Evolutionary conservation across 2,797 vertebrate species (phyloP).

Genomic region (Macropodus opercularis): DNA sequence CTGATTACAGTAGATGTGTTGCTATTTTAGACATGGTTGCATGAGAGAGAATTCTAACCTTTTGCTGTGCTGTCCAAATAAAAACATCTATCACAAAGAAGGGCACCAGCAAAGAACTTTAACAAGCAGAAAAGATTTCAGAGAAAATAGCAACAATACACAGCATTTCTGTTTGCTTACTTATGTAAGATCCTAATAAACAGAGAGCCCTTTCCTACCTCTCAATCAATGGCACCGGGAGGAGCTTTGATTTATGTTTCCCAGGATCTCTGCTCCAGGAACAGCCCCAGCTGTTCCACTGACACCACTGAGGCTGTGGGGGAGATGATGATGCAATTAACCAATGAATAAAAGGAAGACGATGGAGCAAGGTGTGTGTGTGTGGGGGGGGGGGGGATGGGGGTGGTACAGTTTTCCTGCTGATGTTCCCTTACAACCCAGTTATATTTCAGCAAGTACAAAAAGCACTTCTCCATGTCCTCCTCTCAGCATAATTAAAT

Average conservation of each 20-base stretch:
- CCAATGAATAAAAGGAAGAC: slow-evolving; percentile 57
- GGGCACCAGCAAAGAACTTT: too few relatives aligned
- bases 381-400: neutral
- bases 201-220: slow-evolving; percentile 8
- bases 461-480: slow-evolving; percentile 64
- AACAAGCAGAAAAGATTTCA: too few relatives aligned
- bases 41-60: too few relatives aligned
- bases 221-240: slow-evolving; percentile 38
- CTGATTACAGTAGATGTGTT: too few relatives aligned
- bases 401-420: slow-evolving; percentile 19
- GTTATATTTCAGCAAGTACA: slow-evolving; percentile 56
- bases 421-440: slow-evolving; percentile 54
- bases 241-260: slow-evolving; percentile 63
- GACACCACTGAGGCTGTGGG: slow-evolving; percentile 46
- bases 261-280: slow-evolving; percentile 54
- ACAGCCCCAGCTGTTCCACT: slow-evolving; percentile 63
- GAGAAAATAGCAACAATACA: slow-evolving; percentile 18
- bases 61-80: too few relatives aligned
- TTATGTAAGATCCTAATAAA: slow-evolving; percentile 18
- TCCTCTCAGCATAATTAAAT: slow-evolving; percentile 70
- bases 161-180: neutral
- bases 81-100: too few relatives aligned
- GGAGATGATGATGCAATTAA: slow-evolving; percentile 66
- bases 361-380: slow-evolving; percentile 45
- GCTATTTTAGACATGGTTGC: too few relatives aligned